Base-by-base conservation (phyloP, 1,140 invertebrate genomes). In the Drosophila paulistorum region DNA sequence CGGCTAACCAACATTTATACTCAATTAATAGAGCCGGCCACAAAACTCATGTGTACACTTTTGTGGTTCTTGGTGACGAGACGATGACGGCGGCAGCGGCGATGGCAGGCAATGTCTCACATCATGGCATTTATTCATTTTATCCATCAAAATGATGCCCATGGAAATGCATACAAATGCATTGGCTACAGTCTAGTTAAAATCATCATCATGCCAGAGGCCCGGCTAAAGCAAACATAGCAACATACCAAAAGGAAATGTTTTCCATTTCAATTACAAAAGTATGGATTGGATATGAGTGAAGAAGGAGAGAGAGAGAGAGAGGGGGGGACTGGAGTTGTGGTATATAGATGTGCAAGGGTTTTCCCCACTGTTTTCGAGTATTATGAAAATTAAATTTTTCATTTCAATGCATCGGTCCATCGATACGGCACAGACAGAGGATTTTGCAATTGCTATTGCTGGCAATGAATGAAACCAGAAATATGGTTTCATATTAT, bases 351-450 rank as follows among this genome's bases (percentile, higher is more conserved):
- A 23, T 39, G 14, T 39, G 42, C 60, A 35, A 72, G 48, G 51
- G 75, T 62, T 69, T 73, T 79, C 64, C 54, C 54, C 54, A 71
- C 64, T 77, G 84, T 71, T 89, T 82, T 72, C 58, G 74, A 78
- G 80, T 89, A 89, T 87, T 87, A 87, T 89, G 84, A 89, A 87
- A 87, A 87, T 87, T 87, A 81, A 87, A 87, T 89, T 87, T 89
- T 87, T 87, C 84, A 89, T 87, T 87, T 90, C 77, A 89, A 65
- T 89, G 85, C 85, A 84, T 75, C 75, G 55, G 54, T 23, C 65
- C 51, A 77, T 63, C 23, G 45, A 42, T 64, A 57, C 14, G 58
- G 30, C 10, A 57, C 17, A 55, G 66, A 39, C 60, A 64, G 17
- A 37, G 4, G 17, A 20, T 51, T 51, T 51, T 51, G 17, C 20